Percentiles rank a stretch among this genome's conserved stretches.
phyloP scores from a whole-genome alignment of 2,888 invertebrate genomes.

The Stenoptilia bipunctidactyla region DNA sequence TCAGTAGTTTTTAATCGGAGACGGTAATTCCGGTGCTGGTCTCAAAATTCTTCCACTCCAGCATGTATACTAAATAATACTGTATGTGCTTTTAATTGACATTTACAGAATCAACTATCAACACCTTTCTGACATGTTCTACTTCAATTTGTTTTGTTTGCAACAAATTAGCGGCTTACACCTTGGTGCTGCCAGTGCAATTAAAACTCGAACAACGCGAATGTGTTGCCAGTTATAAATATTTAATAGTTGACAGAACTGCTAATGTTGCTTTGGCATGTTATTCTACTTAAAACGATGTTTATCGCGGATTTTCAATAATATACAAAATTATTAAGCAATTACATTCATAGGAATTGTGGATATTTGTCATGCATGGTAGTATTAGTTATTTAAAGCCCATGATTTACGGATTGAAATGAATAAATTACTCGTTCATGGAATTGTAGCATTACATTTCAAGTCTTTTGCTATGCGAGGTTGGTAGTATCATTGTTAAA shows the following conservation, averaged over 20 bases:
- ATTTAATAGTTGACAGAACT: conserved; percentile 61
- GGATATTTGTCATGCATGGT: conserved; percentile 22
- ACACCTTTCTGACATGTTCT: too few relatives aligned
- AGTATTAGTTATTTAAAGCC: conserved; percentile 1
- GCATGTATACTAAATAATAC: too few relatives aligned
- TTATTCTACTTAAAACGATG: conserved; percentile 34
- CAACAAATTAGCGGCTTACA: conserved; percentile 3
- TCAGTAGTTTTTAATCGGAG: too few relatives aligned
- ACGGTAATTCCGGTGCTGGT: too few relatives aligned
- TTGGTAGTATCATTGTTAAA: too few relatives aligned
- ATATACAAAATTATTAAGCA: conserved; percentile 28
- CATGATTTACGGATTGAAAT: conserved; percentile 14
- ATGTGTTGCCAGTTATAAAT: conserved; percentile 48
- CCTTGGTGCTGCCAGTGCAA: conserved; percentile 45
- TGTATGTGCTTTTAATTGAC: too few relatives aligned
- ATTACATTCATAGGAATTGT: conserved; percentile 33
- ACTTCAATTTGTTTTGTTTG: too few relatives aligned
- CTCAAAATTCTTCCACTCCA: too few relatives aligned
- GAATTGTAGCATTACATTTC: not conserved
- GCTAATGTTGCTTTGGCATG: conserved; percentile 67
- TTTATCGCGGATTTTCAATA: conserved; percentile 38
- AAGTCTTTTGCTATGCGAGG: too few relatives aligned
- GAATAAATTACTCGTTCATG: conserved; percentile 1
- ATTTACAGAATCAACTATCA: too few relatives aligned
- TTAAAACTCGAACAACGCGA: conserved; percentile 34